Evolutionary conservation across 2,113 vertebrate species (phyloP).

Genomic region (Poeciliopsis occidentalis): DNA sequence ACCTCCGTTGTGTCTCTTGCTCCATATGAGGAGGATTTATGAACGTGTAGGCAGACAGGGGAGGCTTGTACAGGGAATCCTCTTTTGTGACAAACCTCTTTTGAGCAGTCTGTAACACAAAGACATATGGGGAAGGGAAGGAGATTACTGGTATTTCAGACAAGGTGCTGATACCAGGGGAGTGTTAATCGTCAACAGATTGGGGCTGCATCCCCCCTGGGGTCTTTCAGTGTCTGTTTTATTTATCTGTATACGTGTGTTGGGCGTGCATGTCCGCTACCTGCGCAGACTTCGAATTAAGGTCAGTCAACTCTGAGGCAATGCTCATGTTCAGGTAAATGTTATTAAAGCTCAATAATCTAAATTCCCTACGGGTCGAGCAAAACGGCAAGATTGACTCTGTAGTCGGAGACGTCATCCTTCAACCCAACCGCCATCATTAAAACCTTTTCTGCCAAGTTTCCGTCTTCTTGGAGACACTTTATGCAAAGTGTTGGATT

Average conservation of each 20-base stretch:
- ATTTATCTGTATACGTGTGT: constrained; percentile 33
- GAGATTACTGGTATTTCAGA: constrained; percentile 60
- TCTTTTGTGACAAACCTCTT: constrained; percentile 52
- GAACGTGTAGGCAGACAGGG: constrained; percentile 1
- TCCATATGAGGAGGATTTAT: constrained; percentile 46
- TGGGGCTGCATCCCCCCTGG: constrained; percentile 24
- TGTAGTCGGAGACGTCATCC: neutral
- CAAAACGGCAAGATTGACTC: neutral
- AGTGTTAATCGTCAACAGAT: constrained; percentile 69
- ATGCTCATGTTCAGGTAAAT: neutral
- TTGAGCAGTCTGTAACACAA: constrained; percentile 35
- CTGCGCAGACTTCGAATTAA: constrained; percentile 19
- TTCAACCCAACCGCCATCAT: neutral
- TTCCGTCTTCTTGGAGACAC: neutral
- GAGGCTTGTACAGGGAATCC: constrained; percentile 32
- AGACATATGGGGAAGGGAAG: constrained; percentile 40
- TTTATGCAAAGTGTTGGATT: constrained; percentile 8
- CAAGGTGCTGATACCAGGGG: constrained; percentile 55
- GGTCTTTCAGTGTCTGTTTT: constrained; percentile 26
- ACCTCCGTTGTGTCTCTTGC: neutral
- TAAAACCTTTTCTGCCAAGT: neutral
- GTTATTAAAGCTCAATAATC: constrained; percentile 34
- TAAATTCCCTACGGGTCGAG: constrained; percentile 1
- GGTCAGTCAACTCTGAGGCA: constrained; percentile 21
- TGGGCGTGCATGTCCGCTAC: neutral